Evolutionary conservation across 2,888 invertebrate species (phyloP).

Genomic region (Laspeyria flexula): DNA sequence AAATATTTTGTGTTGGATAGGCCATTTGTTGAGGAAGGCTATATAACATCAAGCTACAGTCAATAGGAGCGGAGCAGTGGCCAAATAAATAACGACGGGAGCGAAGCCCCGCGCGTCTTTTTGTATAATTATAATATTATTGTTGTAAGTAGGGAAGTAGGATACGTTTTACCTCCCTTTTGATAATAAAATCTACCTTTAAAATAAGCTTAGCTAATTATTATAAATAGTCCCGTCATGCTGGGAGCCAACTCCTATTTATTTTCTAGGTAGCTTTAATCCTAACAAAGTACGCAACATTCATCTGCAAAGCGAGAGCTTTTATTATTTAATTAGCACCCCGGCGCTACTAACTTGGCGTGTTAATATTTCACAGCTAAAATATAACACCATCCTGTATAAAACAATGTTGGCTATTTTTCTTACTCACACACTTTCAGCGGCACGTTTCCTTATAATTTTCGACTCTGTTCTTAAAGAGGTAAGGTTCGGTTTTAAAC

Average conservation of each 20-base stretch:
- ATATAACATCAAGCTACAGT: too few relatives aligned
- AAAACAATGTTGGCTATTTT: slow-evolving; percentile 24
- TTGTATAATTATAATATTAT: too few relatives aligned
- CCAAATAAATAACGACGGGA: too few relatives aligned
- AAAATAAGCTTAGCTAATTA: not conserved
- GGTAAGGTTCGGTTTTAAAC: not conserved
- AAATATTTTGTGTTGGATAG: too few relatives aligned
- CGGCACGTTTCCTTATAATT: not conserved
- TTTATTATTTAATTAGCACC: slow-evolving; percentile 50
- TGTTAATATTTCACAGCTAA: slow-evolving; percentile 39
- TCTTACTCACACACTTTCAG: slow-evolving; percentile 2
- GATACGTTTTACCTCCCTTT: too few relatives aligned
- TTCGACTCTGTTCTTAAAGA: not conserved
- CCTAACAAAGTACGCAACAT: slow-evolving; percentile 16
- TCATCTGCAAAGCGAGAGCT: slow-evolving; percentile 25
- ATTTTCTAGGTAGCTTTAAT: slow-evolving; percentile 6
- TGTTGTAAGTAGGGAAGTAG: too few relatives aligned
- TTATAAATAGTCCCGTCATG: slow-evolving; percentile 12
- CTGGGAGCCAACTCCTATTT: too few relatives aligned
- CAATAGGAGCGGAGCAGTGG: too few relatives aligned
- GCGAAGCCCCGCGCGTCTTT: too few relatives aligned
- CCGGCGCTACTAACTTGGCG: slow-evolving; percentile 29
- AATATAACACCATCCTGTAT: slow-evolving; percentile 12
- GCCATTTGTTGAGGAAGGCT: too few relatives aligned
- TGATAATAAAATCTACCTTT: too few relatives aligned